These are phyloP conservation scores for Babylonia areolata DNA, from an alignment of 1,140 invertebrate genomes.

Conservation along the genomic window DNA sequence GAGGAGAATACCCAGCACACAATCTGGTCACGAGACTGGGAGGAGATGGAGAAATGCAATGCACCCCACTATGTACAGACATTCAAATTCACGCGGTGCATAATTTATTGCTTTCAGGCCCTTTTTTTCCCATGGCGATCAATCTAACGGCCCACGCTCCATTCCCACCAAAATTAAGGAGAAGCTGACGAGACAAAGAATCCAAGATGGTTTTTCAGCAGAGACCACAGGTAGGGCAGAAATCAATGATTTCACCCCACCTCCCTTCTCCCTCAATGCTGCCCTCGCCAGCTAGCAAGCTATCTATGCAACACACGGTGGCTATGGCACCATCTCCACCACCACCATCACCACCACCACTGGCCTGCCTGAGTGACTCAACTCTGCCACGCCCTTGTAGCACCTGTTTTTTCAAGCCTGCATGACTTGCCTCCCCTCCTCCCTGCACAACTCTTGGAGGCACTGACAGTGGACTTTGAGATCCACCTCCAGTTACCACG, in stretches of 20 bases:
- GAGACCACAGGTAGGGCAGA: constrained; percentile 18
- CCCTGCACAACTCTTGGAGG: no score
- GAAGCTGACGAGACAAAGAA: constrained; percentile 6
- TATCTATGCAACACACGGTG: neutral
- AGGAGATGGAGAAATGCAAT: neutral
- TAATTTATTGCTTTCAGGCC: neutral
- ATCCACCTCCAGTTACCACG: no score
- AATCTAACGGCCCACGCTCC: constrained; percentile 1
- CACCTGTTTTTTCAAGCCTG: neutral
- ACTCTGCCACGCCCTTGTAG: neutral
- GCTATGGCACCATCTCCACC: neutral
- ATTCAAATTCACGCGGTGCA: neutral
- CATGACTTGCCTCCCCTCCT: neutral
- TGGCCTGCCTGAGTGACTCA: neutral
- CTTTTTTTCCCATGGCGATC: neutral
- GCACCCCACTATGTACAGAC: neutral
- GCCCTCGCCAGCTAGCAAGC: neutral
- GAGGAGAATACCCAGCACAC: neutral
- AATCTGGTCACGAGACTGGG: neutral
- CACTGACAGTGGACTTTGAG: no score
- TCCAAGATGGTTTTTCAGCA: constrained; percentile 13
- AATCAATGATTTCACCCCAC: constrained; percentile 7
- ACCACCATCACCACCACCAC: no score
- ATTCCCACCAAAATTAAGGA: neutral
- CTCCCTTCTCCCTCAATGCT: neutral